Conservation (phyloP, 1,140 invertebrate genomes). For the Lasioglossum albipes region DNA sequence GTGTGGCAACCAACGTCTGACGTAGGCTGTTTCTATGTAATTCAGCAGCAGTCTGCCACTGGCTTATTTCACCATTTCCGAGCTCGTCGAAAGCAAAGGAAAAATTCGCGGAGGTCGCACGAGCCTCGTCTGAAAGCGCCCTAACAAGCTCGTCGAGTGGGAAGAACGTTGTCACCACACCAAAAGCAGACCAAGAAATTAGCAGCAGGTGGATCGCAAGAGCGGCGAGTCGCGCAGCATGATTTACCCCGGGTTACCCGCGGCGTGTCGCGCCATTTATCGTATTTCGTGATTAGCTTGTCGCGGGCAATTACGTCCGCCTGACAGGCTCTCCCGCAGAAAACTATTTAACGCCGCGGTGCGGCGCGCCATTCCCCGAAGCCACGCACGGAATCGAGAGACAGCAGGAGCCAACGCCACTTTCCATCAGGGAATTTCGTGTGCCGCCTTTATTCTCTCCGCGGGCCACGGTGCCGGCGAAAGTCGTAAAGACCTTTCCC, state of each 20-base stretch:
- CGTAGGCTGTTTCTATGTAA: too few species aligned
- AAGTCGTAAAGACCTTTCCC: constrained; percentile 42
- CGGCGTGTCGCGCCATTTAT: constrained; percentile 49
- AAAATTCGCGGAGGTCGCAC: too few species aligned
- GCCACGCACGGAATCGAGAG: background rate
- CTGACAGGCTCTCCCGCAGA: background rate
- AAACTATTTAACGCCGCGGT: constrained; percentile 35
- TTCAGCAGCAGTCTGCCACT: too few species aligned
- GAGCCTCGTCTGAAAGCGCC: too few species aligned
- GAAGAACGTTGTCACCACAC: background rate
- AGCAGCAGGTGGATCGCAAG: constrained; percentile 19
- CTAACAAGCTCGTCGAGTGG: too few species aligned
- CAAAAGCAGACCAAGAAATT: constrained; percentile 11
- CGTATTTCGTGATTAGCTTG: constrained; percentile 60
- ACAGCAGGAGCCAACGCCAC: background rate
- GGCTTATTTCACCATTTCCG: too few species aligned
- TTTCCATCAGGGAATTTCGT: constrained; percentile 20
- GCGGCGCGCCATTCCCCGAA: background rate
- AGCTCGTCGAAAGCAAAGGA: too few species aligned
- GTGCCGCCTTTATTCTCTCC: background rate
- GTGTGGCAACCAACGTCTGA: too few species aligned
- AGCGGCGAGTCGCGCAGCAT: constrained; percentile 9
- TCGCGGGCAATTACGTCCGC: constrained; percentile 55
- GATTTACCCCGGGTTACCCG: constrained; percentile 46
- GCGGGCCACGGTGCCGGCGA: constrained; percentile 18